Evolutionary conservation across 2,113 vertebrate species (phyloP).

Genomic region (Lutjanus erythropterus): DNA sequence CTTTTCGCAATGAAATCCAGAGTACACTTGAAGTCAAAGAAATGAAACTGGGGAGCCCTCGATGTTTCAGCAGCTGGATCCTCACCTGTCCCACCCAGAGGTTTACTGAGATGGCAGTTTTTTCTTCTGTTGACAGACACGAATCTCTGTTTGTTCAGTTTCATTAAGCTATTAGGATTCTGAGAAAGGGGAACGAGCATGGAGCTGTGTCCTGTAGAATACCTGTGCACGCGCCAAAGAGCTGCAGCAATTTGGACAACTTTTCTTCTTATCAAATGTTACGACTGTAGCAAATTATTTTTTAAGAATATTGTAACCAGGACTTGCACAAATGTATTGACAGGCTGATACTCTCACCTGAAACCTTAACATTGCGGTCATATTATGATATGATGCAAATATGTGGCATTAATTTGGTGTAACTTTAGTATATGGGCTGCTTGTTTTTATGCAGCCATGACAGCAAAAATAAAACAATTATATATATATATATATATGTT

Average conservation of each 20-base stretch:
- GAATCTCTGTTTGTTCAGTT: neutral
- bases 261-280: neutral
- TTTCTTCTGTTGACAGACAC: neutral
- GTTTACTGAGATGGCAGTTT: neutral
- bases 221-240: neutral
- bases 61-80: slow-evolving; percentile 4
- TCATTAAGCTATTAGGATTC: neutral
- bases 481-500: too few relatives aligned
- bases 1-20: neutral
- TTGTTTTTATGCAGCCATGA: too few relatives aligned
- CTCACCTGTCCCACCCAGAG: neutral
- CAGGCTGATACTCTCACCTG: too few relatives aligned
- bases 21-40: neutral
- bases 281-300: neutral
- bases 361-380: too few relatives aligned
- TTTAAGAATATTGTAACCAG: too few relatives aligned
- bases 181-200: neutral
- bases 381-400: too few relatives aligned
- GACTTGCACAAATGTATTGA: too few relatives aligned
- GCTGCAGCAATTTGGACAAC: neutral
- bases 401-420: too few relatives aligned
- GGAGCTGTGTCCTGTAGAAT: neutral
- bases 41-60: neutral
- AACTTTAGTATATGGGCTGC: too few relatives aligned
- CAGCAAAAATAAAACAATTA: too few relatives aligned